Evolutionary conservation across 2,888 invertebrate genomes (phyloP), one percentile per base, ranked within the genome.

Genomic region (Patella pellucida): DNA sequence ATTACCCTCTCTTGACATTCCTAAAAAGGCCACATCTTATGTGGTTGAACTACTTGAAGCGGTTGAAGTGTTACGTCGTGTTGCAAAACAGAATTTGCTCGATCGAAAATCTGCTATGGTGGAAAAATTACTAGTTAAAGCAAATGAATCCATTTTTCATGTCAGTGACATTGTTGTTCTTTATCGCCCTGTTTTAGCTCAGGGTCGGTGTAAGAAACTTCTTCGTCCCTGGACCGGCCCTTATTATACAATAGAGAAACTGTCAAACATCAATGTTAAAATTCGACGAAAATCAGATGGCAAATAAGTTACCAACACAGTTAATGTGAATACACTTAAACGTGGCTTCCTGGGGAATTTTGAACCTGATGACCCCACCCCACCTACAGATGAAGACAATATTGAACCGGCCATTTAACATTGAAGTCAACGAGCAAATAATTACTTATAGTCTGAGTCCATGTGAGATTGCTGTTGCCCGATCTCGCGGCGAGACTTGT

Each of bases 101-200:
- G 62, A 62, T n/a, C 62, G 62, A n/a, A 62, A 62, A 62, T 19
- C 19, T 62, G 7, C 62, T 19, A 19, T 62, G 62, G 4, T 19
- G 23, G 62, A 62, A 62, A 62, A 62, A 62, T 62, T 19, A 14
- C n/a, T 3, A 62, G 19, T 62, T 62, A 62, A 19, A 62, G 62
- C 62, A 19, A 16, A 62, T 62, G 62, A 62, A 62, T n/a, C 62
- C 23, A 62, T n/a, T 19, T 62, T 62, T 62, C n/a, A 62, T 62
- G n/a, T 62, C 11, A n/a, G 62, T 62, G 62, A 62, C 62, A n/a
- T 9, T 62, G 3, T 62, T 9, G 15, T 62, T 62, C 23, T 62
- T 5, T 62, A 56, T 56, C 56, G 56, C 16, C 56, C 56, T n/a
- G 62, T 62, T n/a, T 62, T 62, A 62, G 19, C 16, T 9, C 1